Base-by-base conservation (phyloP, 2,797 vertebrate genomes). In the Pempheris klunzingeri region DNA sequence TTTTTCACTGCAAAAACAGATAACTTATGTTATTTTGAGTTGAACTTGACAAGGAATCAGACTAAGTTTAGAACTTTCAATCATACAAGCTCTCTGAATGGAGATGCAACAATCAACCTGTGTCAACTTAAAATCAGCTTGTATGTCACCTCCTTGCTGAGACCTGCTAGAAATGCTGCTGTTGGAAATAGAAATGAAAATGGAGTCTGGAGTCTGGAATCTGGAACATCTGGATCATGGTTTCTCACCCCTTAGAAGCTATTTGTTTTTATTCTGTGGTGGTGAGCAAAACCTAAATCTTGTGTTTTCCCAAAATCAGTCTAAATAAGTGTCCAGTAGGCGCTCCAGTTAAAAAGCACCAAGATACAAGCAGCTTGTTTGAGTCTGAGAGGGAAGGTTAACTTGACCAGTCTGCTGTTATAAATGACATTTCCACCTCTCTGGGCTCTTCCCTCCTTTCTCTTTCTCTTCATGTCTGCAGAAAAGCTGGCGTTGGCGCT, bases 341-440 rank as follows among this genome's bases (percentile, higher is more conserved):
- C 39, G 28, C 50, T 57, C 9, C 24, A 38, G 52, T 69, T 67
- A 57, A 71, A 77, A 59, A 68, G 55, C 55, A 36, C 43, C 7
- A 22, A 43, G 44, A 66, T 5, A 53, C 1, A 17, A 43, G 58
- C 73, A 68, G 70, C 65, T 46, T 28, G 61, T 62, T 41, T 36
- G 20, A 73, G 43, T 70, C 53, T 73, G 38, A 47, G 69, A 67
- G 43, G 47, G 36, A 77, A 41, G 76, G 72, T 26, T 58, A 63
- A 82, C 68, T 81, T 70, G 54, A 68, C 74, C 64, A 20, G 52
- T 61, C 38, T 49, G 64, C 64, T 65, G 64, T 80, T 89, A 67
- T 69, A 82, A 81, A 74, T 87, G 79, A 86, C 82, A 88, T 87
- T 90, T 90, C 64, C 74, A 78, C 66, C 46, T 53, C 46, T 60